Base-by-base conservation (phyloP, 2,797 vertebrate species). In the Odontamblyopus rebecca region DNA sequence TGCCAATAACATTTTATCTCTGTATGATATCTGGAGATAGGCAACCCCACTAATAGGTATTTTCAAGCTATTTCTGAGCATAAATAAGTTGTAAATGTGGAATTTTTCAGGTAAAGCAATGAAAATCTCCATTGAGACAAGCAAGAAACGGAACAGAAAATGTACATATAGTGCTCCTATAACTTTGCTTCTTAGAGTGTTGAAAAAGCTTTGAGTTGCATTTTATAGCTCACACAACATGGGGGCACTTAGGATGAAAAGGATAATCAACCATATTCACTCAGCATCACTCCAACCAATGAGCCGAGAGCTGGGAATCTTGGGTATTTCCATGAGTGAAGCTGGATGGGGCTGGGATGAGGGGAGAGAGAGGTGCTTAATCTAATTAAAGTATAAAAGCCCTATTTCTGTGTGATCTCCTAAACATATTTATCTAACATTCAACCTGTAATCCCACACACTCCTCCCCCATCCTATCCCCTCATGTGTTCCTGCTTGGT, bases 401-500 rank as follows among this genome's bases (percentile, higher is more conserved):
- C 61, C 67, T 60, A 71, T 86, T 85, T 85, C 71, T 72, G 71
- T 76, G 68, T 80, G 74, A 86, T 87, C 80, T 84, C 76, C 72
- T 67, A 75, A 89, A 91, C 84, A 80, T 85, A 81, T 91, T 90
- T 90, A 88, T 89, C 82, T 80, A 82, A 79, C 80, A 82, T 7
- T 75, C 60, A 88, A 91, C 82, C 82, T 89, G 78, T 87, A 90
- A 91, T 89, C 84, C 83, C 61, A 81, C 72, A 61, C 53, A 41
- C 72, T 77, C 77, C 56, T 68, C 19, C 13, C 64, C 66, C 76
- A 74, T 85, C 35, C 61, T 32, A 38, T 15, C 30, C 53, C 72
- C 72, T 57, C 27, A 66, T 53, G 50, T 66, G 35, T 18, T 38
- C 41, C 38, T 51, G 9, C 51, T 62, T 26, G 62, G 38, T 60